Percentiles rank a stretch among this genome's conserved stretches.
phyloP scores from a whole-genome alignment of 2,888 invertebrate genomes.

The Vandiemenella viatica region DNA sequence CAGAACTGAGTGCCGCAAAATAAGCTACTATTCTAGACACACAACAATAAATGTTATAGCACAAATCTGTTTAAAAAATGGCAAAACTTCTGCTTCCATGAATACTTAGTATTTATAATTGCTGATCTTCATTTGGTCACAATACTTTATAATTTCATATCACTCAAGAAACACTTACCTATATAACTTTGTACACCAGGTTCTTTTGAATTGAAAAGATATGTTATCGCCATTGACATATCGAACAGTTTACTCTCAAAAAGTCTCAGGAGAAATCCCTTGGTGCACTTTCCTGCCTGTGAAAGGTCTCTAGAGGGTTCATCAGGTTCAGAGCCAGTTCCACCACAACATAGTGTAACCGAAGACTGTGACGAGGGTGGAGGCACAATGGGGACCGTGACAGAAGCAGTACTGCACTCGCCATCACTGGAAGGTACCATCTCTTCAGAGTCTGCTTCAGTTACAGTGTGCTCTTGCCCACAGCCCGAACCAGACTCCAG shows the following conservation, averaged over 20 bases:
- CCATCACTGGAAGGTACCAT: neutral
- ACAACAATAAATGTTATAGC: too few relatives aligned
- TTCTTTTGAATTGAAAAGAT: conserved; percentile 95
- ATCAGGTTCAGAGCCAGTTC: conserved; percentile 1
- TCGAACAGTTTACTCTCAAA: conserved; percentile 97
- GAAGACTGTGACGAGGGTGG: conserved; percentile 4
- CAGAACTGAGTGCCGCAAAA: too few relatives aligned
- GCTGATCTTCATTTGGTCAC: too few relatives aligned
- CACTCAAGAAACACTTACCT: conserved; percentile 44
- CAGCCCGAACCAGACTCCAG: too few relatives aligned
- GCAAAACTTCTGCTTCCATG: too few relatives aligned
- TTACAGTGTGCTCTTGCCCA: neutral
- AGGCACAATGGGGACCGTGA: neutral
- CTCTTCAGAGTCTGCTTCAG: neutral
- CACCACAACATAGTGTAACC: conserved; percentile 9
- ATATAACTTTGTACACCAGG: conserved; percentile 95
- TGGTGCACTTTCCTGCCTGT: conserved; percentile 24
- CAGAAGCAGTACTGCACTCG: neutral
- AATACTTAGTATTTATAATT: too few relatives aligned
- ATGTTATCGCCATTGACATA: conserved; percentile 96
- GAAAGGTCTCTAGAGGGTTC: conserved; percentile 7
- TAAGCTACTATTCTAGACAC: too few relatives aligned
- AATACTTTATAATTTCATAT: too few relatives aligned
- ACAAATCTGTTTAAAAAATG: too few relatives aligned
- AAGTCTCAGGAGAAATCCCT: conserved; percentile 66